Evolutionary conservation across 2,797 vertebrate species (phyloP).

Genomic region (Girardinus metallicus): DNA sequence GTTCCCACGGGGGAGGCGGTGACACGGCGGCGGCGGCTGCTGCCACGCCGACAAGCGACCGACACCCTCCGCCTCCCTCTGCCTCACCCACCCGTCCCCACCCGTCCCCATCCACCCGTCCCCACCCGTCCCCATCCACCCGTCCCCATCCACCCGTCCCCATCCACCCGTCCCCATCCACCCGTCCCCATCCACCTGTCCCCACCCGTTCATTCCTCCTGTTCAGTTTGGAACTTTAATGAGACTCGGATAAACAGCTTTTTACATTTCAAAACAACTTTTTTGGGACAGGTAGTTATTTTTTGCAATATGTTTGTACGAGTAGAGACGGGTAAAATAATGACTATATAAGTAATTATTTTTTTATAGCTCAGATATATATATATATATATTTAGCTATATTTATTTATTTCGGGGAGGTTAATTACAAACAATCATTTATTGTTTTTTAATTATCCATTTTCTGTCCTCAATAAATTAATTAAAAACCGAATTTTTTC

Average conservation of each 20-base stretch:
- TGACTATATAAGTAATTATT: too few species aligned
- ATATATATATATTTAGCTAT: too few species aligned
- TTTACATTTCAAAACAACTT: neutral
- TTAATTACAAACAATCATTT: neutral
- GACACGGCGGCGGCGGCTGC: conserved; percentile 48
- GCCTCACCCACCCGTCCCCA: neutral
- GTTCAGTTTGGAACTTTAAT: conserved; percentile 49
- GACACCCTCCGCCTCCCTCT: conserved; percentile 14
- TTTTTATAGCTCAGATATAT: too few species aligned
- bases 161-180: neutral
- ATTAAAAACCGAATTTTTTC: neutral
- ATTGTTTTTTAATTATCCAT: neutral
- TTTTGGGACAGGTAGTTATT: neutral
- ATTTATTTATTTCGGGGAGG: neutral
- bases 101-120: conserved; percentile 15
- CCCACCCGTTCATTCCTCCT: conserved; percentile 22
- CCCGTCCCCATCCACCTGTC: neutral
- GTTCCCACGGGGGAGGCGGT: conserved; percentile 59
- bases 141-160: neutral
- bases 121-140: neutral
- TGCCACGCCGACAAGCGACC: conserved; percentile 56
- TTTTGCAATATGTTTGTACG: neutral
- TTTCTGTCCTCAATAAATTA: neutral
- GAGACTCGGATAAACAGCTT: neutral
- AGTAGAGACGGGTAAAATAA: too few species aligned